phyloP scores from a whole-genome alignment of 2,888 invertebrate genomes.

The Gymnocheta viridis region DNA sequence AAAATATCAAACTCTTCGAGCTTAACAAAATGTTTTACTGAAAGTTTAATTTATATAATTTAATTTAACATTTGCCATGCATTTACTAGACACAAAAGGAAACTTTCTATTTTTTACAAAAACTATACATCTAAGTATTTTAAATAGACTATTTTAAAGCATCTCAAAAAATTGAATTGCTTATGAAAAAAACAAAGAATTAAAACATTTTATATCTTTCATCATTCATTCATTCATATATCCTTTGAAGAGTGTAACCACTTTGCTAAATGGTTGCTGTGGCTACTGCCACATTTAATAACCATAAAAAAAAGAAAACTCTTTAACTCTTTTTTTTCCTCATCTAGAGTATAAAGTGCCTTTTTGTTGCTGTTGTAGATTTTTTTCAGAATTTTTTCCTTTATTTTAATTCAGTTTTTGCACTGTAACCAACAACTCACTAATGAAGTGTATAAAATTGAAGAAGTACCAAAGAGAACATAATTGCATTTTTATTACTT shows the following conservation, averaged over 20 bases:
- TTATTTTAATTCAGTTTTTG: slow-evolving; percentile 40
- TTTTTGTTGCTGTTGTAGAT: slow-evolving; percentile 26
- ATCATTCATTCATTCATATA: slow-evolving; percentile 24
- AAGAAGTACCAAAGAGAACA: slow-evolving; percentile 62
- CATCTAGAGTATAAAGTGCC: slow-evolving; percentile 26
- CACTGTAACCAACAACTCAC: slow-evolving; percentile 57
- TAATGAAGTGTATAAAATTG: slow-evolving; percentile 69
- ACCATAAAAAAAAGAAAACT: slow-evolving; percentile 47
- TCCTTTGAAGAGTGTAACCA: slow-evolving; percentile 61
- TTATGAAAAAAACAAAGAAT: neutral
- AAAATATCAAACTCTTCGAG: too few relatives aligned
- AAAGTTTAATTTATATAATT: too few relatives aligned
- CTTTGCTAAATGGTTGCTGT: slow-evolving; percentile 65
- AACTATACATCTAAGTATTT: too few relatives aligned
- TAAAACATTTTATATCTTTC: slow-evolving; percentile 13
- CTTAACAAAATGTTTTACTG: too few relatives aligned
- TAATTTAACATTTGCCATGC: too few relatives aligned
- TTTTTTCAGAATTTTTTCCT: slow-evolving; percentile 31
- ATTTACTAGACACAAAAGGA: too few relatives aligned
- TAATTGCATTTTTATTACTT: slow-evolving; percentile 73
- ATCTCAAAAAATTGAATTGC: slow-evolving; percentile 1
- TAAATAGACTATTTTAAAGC: too few relatives aligned
- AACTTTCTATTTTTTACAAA: too few relatives aligned
- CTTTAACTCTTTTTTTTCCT: slow-evolving; percentile 16
- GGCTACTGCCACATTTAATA: slow-evolving; percentile 62